A percentile compares a stretch with the other conserved stretches of the same genome.
phyloP scores from a whole-genome alignment of 2,797 vertebrate genomes.

The Masticophis lateralis region DNA sequence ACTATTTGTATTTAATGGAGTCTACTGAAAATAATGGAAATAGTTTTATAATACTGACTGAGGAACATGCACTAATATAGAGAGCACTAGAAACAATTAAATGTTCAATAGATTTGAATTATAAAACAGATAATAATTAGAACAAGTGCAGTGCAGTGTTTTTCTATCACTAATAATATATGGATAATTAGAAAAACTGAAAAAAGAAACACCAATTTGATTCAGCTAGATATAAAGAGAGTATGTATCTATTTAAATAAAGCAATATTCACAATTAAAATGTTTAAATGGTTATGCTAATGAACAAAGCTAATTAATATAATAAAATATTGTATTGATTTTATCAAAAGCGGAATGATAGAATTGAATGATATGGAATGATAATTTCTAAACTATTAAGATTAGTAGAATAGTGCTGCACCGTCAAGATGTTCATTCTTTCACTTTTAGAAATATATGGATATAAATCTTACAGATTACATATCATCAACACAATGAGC shows the following conservation, averaged over 20 bases:
- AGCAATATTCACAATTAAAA: conserved; percentile 41
- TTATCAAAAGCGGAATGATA: background rate
- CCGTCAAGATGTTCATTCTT: background rate
- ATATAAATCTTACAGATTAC: conserved; percentile 27
- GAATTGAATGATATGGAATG: conserved; percentile 26
- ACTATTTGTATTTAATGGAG: background rate
- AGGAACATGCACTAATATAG: background rate
- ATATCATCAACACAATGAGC: conserved; percentile 27
- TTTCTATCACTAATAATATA: background rate
- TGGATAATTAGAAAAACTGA: background rate
- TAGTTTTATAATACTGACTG: background rate
- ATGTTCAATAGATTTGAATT: background rate
- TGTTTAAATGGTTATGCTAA: background rate
- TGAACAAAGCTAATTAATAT: conserved; percentile 34
- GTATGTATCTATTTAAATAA: background rate
- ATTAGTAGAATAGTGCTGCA: conserved; percentile 22
- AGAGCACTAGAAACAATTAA: background rate
- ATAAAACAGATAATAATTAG: background rate
- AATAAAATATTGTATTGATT: conserved; percentile 32
- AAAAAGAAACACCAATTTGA: background rate
- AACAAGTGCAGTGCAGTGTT: background rate
- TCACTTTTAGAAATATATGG: background rate
- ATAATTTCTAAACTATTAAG: conserved; percentile 39
- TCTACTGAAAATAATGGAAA: background rate
- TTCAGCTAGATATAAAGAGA: background rate